Evolutionary conservation across 2,888 invertebrate species (phyloP).

Genomic region (Leucophenga montana): DNA sequence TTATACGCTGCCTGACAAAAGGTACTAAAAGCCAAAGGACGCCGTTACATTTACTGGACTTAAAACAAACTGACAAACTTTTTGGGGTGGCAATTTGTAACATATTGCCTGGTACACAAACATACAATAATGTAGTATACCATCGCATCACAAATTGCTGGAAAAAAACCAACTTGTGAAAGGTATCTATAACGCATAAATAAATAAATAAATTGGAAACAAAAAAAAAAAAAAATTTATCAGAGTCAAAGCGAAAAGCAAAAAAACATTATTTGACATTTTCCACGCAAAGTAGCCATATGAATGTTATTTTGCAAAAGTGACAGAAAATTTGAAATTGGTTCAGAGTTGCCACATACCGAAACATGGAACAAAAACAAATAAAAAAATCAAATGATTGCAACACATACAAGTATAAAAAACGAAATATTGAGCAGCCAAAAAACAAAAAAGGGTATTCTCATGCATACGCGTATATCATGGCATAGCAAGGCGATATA

Average conservation of each 20-base stretch:
- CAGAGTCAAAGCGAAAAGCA: background rate
- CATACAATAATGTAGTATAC: background rate
- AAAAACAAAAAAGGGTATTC: conserved; percentile 51
- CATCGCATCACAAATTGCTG: background rate
- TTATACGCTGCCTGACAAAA: conserved; percentile 52
- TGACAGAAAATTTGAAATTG: conserved; percentile 65
- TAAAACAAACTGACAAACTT: background rate
- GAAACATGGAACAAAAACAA: conserved; percentile 33
- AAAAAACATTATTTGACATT: conserved; percentile 12
- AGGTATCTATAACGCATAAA: conserved; percentile 22
- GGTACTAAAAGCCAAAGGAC: conserved; percentile 35
- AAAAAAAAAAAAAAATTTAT: conserved; percentile 4
- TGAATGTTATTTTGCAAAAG: conserved; percentile 44
- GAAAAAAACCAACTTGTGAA: background rate
- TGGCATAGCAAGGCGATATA: background rate
- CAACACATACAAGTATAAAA: too few species aligned
- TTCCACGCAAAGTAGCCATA: conserved; percentile 21
- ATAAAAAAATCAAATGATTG: conserved; percentile 36
- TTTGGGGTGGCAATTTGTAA: conserved; percentile 13
- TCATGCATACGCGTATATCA: conserved; percentile 48
- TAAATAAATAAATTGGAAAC: conserved; percentile 15
- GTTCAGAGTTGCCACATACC: conserved; percentile 44
- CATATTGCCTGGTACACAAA: conserved; percentile 5
- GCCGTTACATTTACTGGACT: background rate
- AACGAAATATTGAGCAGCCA: too few species aligned